Base-by-base conservation (phyloP, 2,797 vertebrate species). In the Phrynocephalus guinanensis region DNA sequence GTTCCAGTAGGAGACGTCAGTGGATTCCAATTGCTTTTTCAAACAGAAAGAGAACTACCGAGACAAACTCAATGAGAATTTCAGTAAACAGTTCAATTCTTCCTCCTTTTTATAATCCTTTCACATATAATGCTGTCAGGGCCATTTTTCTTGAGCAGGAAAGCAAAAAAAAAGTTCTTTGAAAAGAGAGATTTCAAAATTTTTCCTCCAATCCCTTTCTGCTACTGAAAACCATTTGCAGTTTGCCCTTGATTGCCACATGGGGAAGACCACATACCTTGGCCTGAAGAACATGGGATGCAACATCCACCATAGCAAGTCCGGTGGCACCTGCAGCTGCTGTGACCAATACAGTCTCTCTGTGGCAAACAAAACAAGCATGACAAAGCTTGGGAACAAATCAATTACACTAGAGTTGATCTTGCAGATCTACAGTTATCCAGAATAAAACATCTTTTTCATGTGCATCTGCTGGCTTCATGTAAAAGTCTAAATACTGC, bases 291-390 rank as follows among this genome's bases (percentile, higher is more conserved):
- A 95, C 6, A 1, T 91, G 92, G 50, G 91, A 82, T 10, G 94
- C 95, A 77, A 95, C 80, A 28, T 96, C 95, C 22, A 95, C 91
- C 77, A 91, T 72, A 0, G 95, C 95, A 5, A 95, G 95, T 48
- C 95, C 95, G 3, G 94, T 93, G 83, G 94, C 95, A 82, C 95
- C 95, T 7, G 95, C 94, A 0, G 94, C 95, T 33, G 95, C 95
- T 0, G 92, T 96, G 90, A 95, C 95, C 80, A 95, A 78, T 75
- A 95, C 93, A 0, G 92, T 94, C 81, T 96, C 96, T 89, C 95
- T 96, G 83, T 44, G 79, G 79, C 70, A 73, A 67, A 83, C 30
- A 90, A 63, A 84, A 87, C 90, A 24, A 78, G 22, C 63, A 44
- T 52, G 6, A 33, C 22, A 70, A 73, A 60, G n/a, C 13, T 52